phyloP scores from a whole-genome alignment of 2,888 invertebrate genomes.

The Sphaerophoria rueppellii region DNA sequence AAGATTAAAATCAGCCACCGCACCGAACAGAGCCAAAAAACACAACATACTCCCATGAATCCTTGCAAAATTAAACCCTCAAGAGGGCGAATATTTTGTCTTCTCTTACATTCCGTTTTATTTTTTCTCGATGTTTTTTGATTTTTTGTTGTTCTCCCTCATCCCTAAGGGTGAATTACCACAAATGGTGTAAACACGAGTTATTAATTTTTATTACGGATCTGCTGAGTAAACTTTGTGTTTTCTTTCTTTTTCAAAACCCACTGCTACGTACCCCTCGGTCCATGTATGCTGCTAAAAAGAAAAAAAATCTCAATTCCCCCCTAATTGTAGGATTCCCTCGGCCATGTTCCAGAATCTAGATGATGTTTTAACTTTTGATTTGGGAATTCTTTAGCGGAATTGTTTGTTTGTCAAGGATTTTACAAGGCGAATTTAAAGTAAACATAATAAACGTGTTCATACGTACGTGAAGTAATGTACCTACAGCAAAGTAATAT shows the following conservation, averaged over 20 bases:
- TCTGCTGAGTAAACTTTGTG: conserved; percentile 38
- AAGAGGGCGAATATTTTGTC: conserved; percentile 4
- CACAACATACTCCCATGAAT: conserved; percentile 29
- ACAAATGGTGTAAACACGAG: conserved; percentile 60
- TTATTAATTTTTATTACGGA: conserved; percentile 67
- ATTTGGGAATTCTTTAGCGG: conserved; percentile 45
- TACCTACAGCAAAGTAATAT: no score
- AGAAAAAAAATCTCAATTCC: not conserved
- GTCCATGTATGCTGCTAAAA: not conserved
- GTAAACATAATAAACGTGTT: conserved; percentile 45
- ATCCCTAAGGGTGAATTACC: conserved; percentile 53
- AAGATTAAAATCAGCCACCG: conserved; percentile 36
- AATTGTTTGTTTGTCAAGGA: conserved; percentile 61
- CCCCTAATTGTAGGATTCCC: not conserved
- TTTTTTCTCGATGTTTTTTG: not conserved
- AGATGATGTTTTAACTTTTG: conserved; percentile 57
- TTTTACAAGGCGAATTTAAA: conserved; percentile 45
- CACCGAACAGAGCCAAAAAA: not conserved
- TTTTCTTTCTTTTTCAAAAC: not conserved
- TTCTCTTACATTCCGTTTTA: not conserved
- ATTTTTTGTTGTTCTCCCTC: conserved; percentile 5
- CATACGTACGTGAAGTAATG: conserved; percentile 3
- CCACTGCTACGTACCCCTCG: not conserved
- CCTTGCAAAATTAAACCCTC: conserved; percentile 25
- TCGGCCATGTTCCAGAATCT: conserved; percentile 20